Conservation (phyloP, 1,140 invertebrate species). For the Mamestra configurata region DNA sequence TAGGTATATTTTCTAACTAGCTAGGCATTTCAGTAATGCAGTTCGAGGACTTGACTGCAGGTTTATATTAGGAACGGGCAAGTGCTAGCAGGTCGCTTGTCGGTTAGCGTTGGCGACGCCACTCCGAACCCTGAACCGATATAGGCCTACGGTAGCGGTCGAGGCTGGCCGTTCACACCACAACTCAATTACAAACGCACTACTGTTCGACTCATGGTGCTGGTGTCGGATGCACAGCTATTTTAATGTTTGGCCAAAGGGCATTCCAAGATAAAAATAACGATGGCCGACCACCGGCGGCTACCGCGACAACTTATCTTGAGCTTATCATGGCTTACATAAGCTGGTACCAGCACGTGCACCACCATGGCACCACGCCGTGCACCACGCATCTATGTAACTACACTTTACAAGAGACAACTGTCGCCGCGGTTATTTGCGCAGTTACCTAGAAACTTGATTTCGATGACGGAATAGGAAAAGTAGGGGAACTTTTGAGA, state of each 20-base stretch:
- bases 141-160: slow-evolving; percentile 46
- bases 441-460: slow-evolving; percentile 68
- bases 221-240: slow-evolving; percentile 57
- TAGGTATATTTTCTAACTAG: slow-evolving; percentile 17
- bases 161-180: slow-evolving; percentile 47
- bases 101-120: slow-evolving; percentile 24
- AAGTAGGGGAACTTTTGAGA: slow-evolving; percentile 55
- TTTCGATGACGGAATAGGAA: slow-evolving; percentile 60
- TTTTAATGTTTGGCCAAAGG: slow-evolving; percentile 61
- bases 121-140: slow-evolving; percentile 35
- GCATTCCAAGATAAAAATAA: slow-evolving; percentile 62
- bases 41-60: background rate
- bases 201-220: slow-evolving; percentile 45
- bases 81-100: slow-evolving; percentile 7
- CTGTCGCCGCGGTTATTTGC: slow-evolving; percentile 62
- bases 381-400: slow-evolving; percentile 50
- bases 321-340: slow-evolving; percentile 66
- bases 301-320: slow-evolving; percentile 37
- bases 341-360: slow-evolving; percentile 58
- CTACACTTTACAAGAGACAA: slow-evolving; percentile 47
- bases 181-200: slow-evolving; percentile 38
- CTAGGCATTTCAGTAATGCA: background rate
- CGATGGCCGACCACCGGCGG: slow-evolving; percentile 45
- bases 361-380: slow-evolving; percentile 49
- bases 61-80: slow-evolving; percentile 6